Conservation (phyloP, 2,113 vertebrate genomes). For the Lophochroa leadbeateri region DNA sequence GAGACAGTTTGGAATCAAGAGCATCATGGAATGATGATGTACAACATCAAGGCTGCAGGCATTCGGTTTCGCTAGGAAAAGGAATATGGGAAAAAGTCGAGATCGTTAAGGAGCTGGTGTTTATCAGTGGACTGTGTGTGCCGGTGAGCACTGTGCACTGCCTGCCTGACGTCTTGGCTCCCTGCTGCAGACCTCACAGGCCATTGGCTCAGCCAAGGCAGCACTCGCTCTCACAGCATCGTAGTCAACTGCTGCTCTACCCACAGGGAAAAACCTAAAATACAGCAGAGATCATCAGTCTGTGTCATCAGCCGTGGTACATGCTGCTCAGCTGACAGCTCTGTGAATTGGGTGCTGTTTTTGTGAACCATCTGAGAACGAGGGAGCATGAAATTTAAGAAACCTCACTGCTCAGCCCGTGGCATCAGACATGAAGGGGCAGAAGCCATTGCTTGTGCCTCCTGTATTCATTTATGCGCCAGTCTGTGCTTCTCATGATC, state of each 20-base stretch:
- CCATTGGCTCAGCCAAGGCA: neutral
- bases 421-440: neutral
- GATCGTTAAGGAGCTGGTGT: neutral
- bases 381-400: neutral
- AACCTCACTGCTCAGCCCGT: neutral
- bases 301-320: neutral
- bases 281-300: neutral
- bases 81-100: neutral
- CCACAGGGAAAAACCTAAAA: neutral
- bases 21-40: accelerated
- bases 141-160: accelerated
- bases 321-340: neutral
- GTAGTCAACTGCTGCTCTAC: neutral
- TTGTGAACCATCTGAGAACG: neutral
- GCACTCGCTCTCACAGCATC: accelerated
- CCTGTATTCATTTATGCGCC: neutral
- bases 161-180: neutral
- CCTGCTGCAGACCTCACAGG: neutral
- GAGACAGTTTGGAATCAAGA: neutral
- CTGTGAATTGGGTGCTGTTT: neutral
- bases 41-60: neutral
- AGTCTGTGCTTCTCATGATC: neutral
- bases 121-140: accelerated
- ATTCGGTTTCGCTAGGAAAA: accelerated
- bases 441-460: neutral